Evolutionary conservation across 1,140 invertebrate genomes (phyloP).

Genomic region (Bombus huntii): DNA sequence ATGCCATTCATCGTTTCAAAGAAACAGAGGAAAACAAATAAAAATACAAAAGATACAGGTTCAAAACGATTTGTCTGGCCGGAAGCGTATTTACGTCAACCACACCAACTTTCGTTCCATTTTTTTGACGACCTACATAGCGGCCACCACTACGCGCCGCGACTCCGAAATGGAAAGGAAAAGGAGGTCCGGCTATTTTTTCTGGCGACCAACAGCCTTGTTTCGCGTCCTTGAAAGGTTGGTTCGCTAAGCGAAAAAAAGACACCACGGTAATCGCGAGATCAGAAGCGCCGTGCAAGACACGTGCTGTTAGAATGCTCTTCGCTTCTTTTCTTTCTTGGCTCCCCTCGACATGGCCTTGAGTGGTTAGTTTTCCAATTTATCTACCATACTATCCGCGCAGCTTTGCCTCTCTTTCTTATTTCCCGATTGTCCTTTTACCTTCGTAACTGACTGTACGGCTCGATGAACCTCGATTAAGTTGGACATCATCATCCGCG

Average conservation of each 20-base stretch:
- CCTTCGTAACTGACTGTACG: no score
- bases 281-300: not conserved
- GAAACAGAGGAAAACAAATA: not conserved
- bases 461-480: not conserved
- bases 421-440: not conserved
- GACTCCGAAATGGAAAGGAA: not conserved
- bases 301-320: not conserved
- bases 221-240: constrained; percentile 23
- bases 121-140: constrained; percentile 36
- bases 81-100: constrained; percentile 22
- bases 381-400: not conserved
- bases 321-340: not conserved
- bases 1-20: not conserved
- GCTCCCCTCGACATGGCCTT: not conserved
- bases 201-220: not conserved
- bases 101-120: constrained; percentile 11
- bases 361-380: not conserved
- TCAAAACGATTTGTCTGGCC: not conserved
- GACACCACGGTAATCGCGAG: not conserved
- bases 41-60: not conserved
- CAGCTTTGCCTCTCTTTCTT: no score
- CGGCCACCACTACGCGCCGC: not conserved
- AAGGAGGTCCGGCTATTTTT: constrained; percentile 7
- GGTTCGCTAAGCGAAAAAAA: constrained; percentile 32
- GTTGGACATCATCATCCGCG: not conserved